Base-by-base conservation (phyloP, 2,888 invertebrate species). In the Yponomeuta evonymella region DNA sequence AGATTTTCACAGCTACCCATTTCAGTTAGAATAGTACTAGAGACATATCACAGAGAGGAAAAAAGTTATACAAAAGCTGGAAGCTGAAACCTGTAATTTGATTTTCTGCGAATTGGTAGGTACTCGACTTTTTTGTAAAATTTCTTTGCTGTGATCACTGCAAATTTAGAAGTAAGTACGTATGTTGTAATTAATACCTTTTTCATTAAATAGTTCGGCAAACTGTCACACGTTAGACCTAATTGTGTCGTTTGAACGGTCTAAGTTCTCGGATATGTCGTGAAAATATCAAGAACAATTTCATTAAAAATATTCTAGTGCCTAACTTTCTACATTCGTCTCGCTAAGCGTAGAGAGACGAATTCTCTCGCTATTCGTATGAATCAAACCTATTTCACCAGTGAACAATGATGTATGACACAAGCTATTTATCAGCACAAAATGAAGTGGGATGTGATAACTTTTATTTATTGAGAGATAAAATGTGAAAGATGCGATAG, bases 381-480 rank as follows among this genome's bases (percentile, higher is more conserved):
- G 33, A 65, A 65, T 65, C 65, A 65, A 65, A 30, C 33, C 65
- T 23, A 33, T 65, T 65, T 65, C 15, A 29, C 29, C 65, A 23
- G 29, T n/a, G 15, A 58, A 65, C 65, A 65, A 33, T 65, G 65
- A 65, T 65, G 65, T 29, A 65, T 29, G 65, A 33, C 29, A 30
- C 48, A 43, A 67, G 15, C 48, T 67, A 67, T 67, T 67, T 67
- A 48, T 48, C 43, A 67, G 15, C 23, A 29, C 8, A 67, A 43
- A 67, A 67, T 43, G 48, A 43, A 67, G 23, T 48, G 48, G 67
- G 5, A 23, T 65, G 43, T 67, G 48, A 67, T 67, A 67, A 67
- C 67, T n/a, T 67, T 67, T 67, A 67, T 43, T 48, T 67, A 67
- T 48, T 67, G 67, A 48, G 67, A 33, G n/a, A 67, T 67, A 67